These are phyloP conservation scores for Apotomis betuletana DNA, from an alignment of 2,888 invertebrate genomes.

Conservation along the genomic window DNA sequence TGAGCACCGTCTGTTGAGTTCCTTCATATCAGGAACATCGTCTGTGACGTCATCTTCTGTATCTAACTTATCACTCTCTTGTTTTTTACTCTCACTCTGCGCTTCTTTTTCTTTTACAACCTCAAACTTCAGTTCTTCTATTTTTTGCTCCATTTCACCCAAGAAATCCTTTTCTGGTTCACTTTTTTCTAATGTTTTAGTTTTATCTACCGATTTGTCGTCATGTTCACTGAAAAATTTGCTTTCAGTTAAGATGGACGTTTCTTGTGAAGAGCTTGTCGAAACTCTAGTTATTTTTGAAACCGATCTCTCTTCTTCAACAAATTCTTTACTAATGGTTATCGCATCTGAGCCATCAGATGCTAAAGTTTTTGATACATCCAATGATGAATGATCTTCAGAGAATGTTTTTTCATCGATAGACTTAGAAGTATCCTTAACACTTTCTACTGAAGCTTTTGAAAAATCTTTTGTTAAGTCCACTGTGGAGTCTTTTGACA, in stretches of 20 bases:
- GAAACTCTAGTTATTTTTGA: constrained; percentile 67
- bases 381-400: constrained; percentile 79
- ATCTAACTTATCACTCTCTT: constrained; percentile 40
- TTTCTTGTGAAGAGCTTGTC: constrained; percentile 73
- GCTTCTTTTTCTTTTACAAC: constrained; percentile 59
- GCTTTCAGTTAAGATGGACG: constrained; percentile 74
- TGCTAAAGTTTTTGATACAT: constrained; percentile 78
- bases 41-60: constrained; percentile 54
- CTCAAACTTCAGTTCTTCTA: constrained; percentile 61
- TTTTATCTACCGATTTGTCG: constrained; percentile 64
- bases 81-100: constrained; percentile 46
- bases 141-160: constrained; percentile 63
- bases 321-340: constrained; percentile 70
- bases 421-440: constrained; percentile 75
- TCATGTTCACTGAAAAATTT: constrained; percentile 72
- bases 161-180: constrained; percentile 63
- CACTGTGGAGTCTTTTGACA: constrained; percentile 79
- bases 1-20: constrained; percentile 79
- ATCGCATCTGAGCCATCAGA: constrained; percentile 76
- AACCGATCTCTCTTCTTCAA: constrained; percentile 71
- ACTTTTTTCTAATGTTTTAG: constrained; percentile 57
- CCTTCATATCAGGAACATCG: constrained; percentile 74
- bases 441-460: constrained; percentile 77
- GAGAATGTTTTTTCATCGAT: constrained; percentile 79
- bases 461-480: constrained; percentile 77